These are phyloP conservation scores for Trachelus iudaicus DNA, from an alignment of 2,888 invertebrate species.

Conservation along the genomic window DNA sequence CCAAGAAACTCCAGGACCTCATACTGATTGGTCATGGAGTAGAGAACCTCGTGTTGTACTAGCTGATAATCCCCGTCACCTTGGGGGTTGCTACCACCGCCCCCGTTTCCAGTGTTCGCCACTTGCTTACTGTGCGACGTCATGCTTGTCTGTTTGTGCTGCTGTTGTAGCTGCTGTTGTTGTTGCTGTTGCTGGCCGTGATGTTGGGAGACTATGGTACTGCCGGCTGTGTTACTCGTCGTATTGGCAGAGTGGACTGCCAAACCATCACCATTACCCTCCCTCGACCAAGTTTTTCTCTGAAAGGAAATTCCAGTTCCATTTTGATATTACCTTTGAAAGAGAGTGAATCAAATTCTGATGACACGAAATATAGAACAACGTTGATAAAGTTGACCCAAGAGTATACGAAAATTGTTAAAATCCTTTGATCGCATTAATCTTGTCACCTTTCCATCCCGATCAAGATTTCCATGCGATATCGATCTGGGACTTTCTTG, in stretches of 20 bases:
- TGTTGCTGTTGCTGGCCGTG: slow-evolving; percentile 59
- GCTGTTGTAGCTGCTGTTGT: slow-evolving; percentile 63
- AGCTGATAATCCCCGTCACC: slow-evolving; percentile 97
- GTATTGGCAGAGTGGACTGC: slow-evolving; percentile 60
- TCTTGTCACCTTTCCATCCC: neutral
- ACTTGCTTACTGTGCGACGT: slow-evolving; percentile 85
- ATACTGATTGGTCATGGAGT: slow-evolving; percentile 95
- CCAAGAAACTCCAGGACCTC: slow-evolving; percentile 99
- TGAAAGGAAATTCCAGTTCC: slow-evolving; percentile 49
- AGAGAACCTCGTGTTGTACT: slow-evolving; percentile 97
- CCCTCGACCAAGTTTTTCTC: slow-evolving; percentile 74
- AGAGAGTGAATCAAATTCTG: neutral
- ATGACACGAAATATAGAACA: neutral
- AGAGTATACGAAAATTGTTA: neutral
- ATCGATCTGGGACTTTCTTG: neutral
- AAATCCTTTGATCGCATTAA: neutral
- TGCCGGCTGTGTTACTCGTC: slow-evolving; percentile 68
- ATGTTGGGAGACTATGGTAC: slow-evolving; percentile 60
- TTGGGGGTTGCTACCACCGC: slow-evolving; percentile 69
- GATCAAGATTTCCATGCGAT: neutral
- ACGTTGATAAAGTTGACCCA: neutral
- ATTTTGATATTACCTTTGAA: neutral
- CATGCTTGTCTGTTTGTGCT: slow-evolving; percentile 73
- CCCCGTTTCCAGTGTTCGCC: slow-evolving; percentile 78
- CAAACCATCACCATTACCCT: slow-evolving; percentile 73